Evolutionary conservation across 2,888 invertebrate species (phyloP), one percentile per base, ranked within the genome.

Genomic region (Orchestes rusci): DNA sequence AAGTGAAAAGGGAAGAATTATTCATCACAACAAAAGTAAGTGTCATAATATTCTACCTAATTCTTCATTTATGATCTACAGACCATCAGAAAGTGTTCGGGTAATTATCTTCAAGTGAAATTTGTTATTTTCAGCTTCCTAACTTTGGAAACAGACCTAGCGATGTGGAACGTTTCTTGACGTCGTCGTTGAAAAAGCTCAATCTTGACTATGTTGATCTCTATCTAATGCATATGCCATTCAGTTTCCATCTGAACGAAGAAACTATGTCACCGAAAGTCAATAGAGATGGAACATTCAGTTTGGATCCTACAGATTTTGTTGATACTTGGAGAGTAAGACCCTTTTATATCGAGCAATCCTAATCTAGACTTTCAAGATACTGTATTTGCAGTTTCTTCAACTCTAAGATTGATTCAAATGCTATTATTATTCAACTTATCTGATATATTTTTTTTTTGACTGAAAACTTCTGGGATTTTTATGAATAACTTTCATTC

Each of bases 1-100:
- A 75, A 57, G 76, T 82, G 8, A 75, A 70, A 47, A 70, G 88
- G 45, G 75, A 80, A 56, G 83, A 87, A 36, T 68, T 88, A 46
- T 88, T 87, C 67, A 75, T 88, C 48, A 84, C 84, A 18, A 83
- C 87, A n/a, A 88, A 88, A 76, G 86, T 84, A 67, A 53, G 36
- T 30, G 4, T 16, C 13, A 2, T 10, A 4, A 3, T 17, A 17
- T 33, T n/a, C 13, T 10, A 31, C 3, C 10, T 2, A 2, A 2
- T 31, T 12, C 13, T 23, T 23, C 10, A 7, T 23, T 20, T 10
- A 16, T 32, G 18, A 48, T 33, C 28, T 39, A 37, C 12, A 13
- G 16, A 5, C 19, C n/a, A 31, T 7, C 12, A 19, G 16, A 12
- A n/a, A 16, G 4, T 27, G 13, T 12, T 4, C 3, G 12, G 7